Percentiles rank a stretch among this genome's conserved stretches.
Conservation (phyloP, 2,888 invertebrate genomes). For the Lordiphosa andalusiaca region DNA sequence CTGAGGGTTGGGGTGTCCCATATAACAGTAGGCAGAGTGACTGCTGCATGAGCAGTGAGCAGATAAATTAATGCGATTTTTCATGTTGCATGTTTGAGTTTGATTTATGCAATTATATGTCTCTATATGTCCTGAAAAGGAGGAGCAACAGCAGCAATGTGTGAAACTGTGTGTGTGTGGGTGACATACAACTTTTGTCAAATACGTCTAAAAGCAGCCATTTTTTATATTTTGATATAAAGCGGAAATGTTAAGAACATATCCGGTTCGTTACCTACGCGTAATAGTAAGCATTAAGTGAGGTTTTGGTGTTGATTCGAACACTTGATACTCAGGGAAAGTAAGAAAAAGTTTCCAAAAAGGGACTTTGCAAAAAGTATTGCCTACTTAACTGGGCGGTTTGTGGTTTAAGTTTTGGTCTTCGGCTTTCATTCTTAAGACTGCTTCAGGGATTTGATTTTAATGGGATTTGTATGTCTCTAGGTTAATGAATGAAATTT, state of each 20-base stretch:
- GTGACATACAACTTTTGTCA: slow-evolving; percentile 74
- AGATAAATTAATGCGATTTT: slow-evolving; percentile 78
- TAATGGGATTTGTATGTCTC: no score
- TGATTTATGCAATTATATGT: slow-evolving; percentile 77
- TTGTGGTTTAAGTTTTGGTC: no score
- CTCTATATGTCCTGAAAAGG: slow-evolving; percentile 23
- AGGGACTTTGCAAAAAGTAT: no score
- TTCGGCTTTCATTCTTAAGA: no score
- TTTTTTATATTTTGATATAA: slow-evolving; percentile 69
- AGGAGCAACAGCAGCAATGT: slow-evolving; percentile 8
- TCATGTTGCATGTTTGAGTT: slow-evolving; percentile 73
- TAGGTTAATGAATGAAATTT: no score
- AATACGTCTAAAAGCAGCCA: slow-evolving; percentile 71
- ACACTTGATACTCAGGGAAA: neutral
- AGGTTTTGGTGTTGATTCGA: neutral
- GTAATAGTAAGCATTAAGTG: slow-evolving; percentile 16
- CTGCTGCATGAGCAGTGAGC: slow-evolving; percentile 57
- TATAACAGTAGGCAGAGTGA: slow-evolving; percentile 46
- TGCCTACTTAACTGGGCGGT: no score
- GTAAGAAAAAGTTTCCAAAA: no score
- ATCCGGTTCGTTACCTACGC: slow-evolving; percentile 74
- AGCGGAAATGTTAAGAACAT: slow-evolving; percentile 71
- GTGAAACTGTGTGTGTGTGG: slow-evolving; percentile 24
- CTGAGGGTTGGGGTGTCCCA: slow-evolving; percentile 17
- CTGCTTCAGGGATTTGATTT: no score